These are phyloP conservation scores for Hycleus cichorii DNA, from an alignment of 1,140 invertebrate species.

Conservation along the genomic window DNA sequence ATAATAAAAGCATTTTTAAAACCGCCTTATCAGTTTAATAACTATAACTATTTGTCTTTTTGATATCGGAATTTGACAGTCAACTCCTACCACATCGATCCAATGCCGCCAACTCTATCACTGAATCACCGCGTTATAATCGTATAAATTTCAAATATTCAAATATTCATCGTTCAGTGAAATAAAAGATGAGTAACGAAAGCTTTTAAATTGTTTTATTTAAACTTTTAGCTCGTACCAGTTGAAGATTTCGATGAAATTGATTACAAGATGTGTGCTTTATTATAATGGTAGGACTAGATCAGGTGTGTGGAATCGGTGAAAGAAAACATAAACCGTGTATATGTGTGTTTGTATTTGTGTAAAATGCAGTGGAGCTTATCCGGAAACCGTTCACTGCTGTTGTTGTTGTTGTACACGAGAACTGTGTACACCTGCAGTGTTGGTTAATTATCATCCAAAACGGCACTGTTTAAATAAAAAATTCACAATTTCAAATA, in stretches of 20 bases:
- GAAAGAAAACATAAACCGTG: slow-evolving; percentile 3
- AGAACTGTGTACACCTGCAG: slow-evolving; percentile 1
- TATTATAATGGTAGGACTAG: background rate
- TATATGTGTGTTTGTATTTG: background rate
- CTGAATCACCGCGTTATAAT: too few species aligned
- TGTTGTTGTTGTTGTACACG: background rate
- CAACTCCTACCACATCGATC: too few species aligned
- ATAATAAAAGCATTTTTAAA: too few species aligned
- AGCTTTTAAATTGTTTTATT: background rate
- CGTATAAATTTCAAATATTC: too few species aligned
- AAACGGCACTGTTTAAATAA: too few species aligned
- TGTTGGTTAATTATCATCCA: too few species aligned
- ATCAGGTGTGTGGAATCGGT: slow-evolving; percentile 5
- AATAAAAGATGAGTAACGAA: background rate
- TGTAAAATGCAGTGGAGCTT: slow-evolving; percentile 27
- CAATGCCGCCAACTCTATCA: too few species aligned
- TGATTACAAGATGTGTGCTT: background rate
- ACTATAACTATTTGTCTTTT: too few species aligned
- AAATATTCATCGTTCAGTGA: background rate
- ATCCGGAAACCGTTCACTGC: slow-evolving; percentile 23
- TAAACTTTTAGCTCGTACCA: background rate
- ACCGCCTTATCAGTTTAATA: too few species aligned
- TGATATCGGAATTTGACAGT: too few species aligned
- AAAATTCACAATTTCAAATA: too few species aligned
- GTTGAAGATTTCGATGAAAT: background rate